Percentiles rank a stretch among this genome's conserved stretches.
These are phyloP conservation scores for Camptogramma bilineatum DNA, from an alignment of 2,888 invertebrate genomes.

Conservation along the genomic window DNA sequence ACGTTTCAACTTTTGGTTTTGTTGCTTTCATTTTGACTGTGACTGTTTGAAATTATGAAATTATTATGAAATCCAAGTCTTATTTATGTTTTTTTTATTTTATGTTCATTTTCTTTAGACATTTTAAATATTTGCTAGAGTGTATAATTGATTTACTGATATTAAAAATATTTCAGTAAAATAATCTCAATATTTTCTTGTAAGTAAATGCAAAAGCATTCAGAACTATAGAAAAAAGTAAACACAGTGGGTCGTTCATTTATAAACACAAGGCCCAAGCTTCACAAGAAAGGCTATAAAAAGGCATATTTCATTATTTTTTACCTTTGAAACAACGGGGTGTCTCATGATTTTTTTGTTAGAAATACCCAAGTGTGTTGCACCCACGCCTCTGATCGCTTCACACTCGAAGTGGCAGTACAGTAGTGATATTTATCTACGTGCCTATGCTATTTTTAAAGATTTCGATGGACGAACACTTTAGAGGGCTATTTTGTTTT, in stretches of 20 bases:
- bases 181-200: neutral
- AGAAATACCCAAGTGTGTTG: slow-evolving; percentile 69
- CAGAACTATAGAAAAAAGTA: slow-evolving; percentile 13
- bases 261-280: slow-evolving; percentile 71
- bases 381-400: slow-evolving; percentile 78
- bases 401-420: slow-evolving; percentile 81
- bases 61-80: too few species aligned
- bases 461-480: slow-evolving; percentile 37
- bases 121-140: neutral
- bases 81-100: neutral
- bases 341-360: slow-evolving; percentile 74
- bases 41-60: too few species aligned
- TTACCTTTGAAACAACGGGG: slow-evolving; percentile 81
- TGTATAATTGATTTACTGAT: neutral
- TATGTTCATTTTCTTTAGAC: neutral
- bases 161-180: neutral
- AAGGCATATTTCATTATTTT: slow-evolving; percentile 82
- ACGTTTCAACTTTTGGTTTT: neutral
- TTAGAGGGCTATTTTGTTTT: slow-evolving; percentile 37
- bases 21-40: neutral
- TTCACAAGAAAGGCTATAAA: slow-evolving; percentile 75
- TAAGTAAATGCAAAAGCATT: neutral
- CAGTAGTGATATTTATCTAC: slow-evolving; percentile 72
- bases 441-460: slow-evolving; percentile 71
- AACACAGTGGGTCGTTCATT: slow-evolving; percentile 64